Base-by-base conservation (phyloP, 37 sponge, comb jelly and placozoan species). In the Sycon ciliatum region DNA sequence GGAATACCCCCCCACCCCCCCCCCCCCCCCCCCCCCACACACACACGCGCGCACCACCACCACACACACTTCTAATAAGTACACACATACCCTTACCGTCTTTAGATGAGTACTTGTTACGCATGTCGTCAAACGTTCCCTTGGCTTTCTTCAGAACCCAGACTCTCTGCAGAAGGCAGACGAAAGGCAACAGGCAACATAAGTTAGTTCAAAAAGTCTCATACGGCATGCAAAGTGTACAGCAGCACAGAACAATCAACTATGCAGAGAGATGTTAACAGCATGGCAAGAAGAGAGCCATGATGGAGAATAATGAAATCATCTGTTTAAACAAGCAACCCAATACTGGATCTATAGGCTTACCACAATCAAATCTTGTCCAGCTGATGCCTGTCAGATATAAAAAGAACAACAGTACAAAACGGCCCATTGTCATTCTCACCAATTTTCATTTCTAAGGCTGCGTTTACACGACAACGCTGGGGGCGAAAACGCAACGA, bases 341-440 rank as follows among this genome's bases (percentile, higher is more conserved):
- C 20, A 49, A 20, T 20, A 20, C 65, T 13, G 65, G 32, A 62
- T 62, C 13, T 28, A 62, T 62, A 28, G 26, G 0, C 26, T 28
- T 68, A 90, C 91, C 78, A 90, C 81, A 24, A 80, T 67, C 33
- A 74, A 82, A 40, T 90, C 91, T 46, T 90, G 91, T 4, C 91
- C 91, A 38, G 81, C 91, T 34, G 84, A 83, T 22, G 91, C 91
- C 81, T 80, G 39, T 20, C 33, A 65, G 11, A 37, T 30, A 38
- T 6, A 73, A 2, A 28, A 0, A 16, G 32, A 2, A 42, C 39
- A 38, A 26, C 30, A 70, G 29, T 16, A 38, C 26, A n/a, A 42
- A 9, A 42, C n/a, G n/a, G n/a, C n/a, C n/a, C n/a, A n/a, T n/a
- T n/a, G n/a, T n/a, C n/a, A n/a, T n/a, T n/a, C n/a, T n/a, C n/a